Base-by-base conservation (phyloP, 2,888 invertebrate species). In the Isoperla grammatica region DNA sequence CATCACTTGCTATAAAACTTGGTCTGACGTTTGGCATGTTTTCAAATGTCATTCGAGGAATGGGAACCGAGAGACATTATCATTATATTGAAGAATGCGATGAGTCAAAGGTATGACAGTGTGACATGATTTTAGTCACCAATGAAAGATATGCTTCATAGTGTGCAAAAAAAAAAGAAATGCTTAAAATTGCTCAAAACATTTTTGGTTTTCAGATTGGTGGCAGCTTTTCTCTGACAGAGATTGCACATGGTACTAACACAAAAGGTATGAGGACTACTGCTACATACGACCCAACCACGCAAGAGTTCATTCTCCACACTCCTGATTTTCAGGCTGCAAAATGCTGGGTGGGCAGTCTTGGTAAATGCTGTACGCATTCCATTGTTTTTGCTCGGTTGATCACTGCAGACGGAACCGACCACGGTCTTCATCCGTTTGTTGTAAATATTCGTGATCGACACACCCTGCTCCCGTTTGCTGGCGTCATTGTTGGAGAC, bases 221-320 rank as follows among this genome's bases (percentile, higher is more conserved):
- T 65, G 88, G 87, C 2, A 86, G 91, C 68, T 94, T 91, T 73
- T 90, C 90, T 0, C 73, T 95, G 46, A 95, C 95, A 0, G 95
- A 96, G 75, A 83, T 95, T 8, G 83, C 88, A 0, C 95, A 96
- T 72, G 95, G 95, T 0, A 92, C 91, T 22, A 95, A 95, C 72
- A 90, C 91, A 0, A 87, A 87, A 69, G 87, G 86, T 2, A 89
- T 95, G 87, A 80, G 87, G 67, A 94, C 94, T 0, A 86, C 84
- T 0, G 95, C 94, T 0, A 90, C 85, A 0, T 95, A 87, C 73
- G 83, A 90, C 69, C 81, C 85, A 0, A 78, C 80, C 60, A 86
- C 81, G 8, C 79, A 84, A 72, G 84, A 84, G 70, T 81, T 93
- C 77, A 73, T 93, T 69, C 78, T 90, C 68, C 78, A 88, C 71